A percentile compares a stretch with the other conserved stretches of the same genome.
Evolutionary conservation across 2,113 vertebrate genomes (phyloP).

Genomic region (Zingel zingel): DNA sequence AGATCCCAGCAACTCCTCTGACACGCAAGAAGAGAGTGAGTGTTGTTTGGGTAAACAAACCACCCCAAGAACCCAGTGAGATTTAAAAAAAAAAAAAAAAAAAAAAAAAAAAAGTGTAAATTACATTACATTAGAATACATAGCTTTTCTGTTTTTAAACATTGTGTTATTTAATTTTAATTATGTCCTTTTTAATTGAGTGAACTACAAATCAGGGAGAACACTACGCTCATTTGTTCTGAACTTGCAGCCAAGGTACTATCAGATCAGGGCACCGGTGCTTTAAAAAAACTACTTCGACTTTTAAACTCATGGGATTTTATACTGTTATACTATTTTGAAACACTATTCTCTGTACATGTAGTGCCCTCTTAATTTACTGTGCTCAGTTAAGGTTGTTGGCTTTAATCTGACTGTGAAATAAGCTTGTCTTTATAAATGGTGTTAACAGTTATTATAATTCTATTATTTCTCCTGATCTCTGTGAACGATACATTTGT

Average conservation of each 20-base stretch:
- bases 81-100: too few relatives aligned
- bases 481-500: neutral
- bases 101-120: neutral
- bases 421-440: neutral
- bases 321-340: neutral
- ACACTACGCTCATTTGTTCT: neutral
- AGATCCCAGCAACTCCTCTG: slow-evolving; percentile 92
- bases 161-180: neutral
- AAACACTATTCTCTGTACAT: neutral
- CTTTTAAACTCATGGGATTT: too few relatives aligned
- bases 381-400: neutral
- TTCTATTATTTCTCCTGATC: neutral
- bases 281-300: too few relatives aligned
- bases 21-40: slow-evolving; percentile 91
- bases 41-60: slow-evolving; percentile 5
- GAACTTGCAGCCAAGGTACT: neutral
- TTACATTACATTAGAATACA: neutral
- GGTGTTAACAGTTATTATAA: neutral
- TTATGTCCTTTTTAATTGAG: neutral
- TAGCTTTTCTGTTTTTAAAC: neutral
- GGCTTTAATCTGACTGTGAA: neutral
- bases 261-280: too few relatives aligned
- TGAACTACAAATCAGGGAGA: neutral
- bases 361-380: neutral
- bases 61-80: neutral